Evolutionary conservation across 2,888 invertebrate species (phyloP).

Genomic region (Tricholauxania praeusta): DNA sequence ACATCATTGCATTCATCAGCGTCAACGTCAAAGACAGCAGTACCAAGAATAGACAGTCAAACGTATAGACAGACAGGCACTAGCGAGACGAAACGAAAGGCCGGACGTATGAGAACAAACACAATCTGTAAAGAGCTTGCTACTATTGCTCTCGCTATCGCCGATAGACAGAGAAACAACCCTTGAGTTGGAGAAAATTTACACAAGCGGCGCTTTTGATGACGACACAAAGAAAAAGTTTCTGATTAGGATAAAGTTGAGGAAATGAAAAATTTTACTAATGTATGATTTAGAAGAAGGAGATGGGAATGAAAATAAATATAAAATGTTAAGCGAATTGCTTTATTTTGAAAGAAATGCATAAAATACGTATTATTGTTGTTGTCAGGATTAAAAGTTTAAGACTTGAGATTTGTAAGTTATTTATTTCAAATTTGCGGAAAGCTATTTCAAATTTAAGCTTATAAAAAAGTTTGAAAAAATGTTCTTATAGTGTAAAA

Average conservation of each 20-base stretch:
- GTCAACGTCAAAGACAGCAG: conserved; percentile 12
- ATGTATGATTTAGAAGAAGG: neutral
- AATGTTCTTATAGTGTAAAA: too few species aligned
- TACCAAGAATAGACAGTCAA: conserved; percentile 4
- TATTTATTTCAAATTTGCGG: too few species aligned
- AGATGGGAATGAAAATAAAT: neutral
- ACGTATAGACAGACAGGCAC: conserved; percentile 11
- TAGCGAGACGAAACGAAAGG: neutral
- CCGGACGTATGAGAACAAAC: too few species aligned
- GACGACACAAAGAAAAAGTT: conserved; percentile 25
- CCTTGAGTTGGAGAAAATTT: conserved; percentile 27
- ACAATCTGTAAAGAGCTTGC: too few species aligned
- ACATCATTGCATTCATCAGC: conserved; percentile 31
- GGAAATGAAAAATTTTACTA: conserved; percentile 26
- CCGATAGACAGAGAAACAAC: conserved; percentile 11
- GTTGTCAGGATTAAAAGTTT: too few species aligned
- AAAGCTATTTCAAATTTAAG: too few species aligned
- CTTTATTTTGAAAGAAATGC: neutral
- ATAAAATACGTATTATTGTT: too few species aligned
- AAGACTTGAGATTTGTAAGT: too few species aligned
- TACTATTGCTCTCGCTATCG: too few species aligned
- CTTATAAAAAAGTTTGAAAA: too few species aligned
- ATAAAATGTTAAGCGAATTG: neutral
- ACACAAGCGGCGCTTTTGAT: conserved; percentile 40
- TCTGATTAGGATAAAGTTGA: conserved; percentile 29